Base-by-base conservation (phyloP, 1,140 invertebrate species). In the Potamilus streckersoni region DNA sequence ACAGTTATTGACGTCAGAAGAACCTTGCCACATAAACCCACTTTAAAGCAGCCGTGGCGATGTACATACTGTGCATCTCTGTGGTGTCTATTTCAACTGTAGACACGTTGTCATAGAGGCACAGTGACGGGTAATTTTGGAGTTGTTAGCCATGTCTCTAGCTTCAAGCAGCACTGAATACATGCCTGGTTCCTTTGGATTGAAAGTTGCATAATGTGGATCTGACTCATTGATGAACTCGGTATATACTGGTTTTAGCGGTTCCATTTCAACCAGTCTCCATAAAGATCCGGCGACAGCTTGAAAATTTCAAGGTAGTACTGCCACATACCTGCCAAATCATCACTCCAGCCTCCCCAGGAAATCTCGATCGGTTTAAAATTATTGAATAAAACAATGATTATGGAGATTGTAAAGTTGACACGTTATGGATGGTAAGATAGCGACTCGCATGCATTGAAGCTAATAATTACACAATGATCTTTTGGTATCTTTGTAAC, bases 31-130 rank as follows among this genome's bases (percentile, higher is more conserved):
- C 15, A 17, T 57, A 61, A 73, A 66, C 0, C 61, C 63, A 17
- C 67, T 69, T 0, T 71, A 56, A 16, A 56, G 17, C 49, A 20
- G 71, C 79, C n/a, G 70, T 60, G 8, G 69, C n/a, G 31, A 74
- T 59, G 14, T 73, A 96, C 91, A 84, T 95, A 94, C 70, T 95
- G 94, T 90, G 95, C 93, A 87, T 93, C 93, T 55, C 64, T 3
- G 49, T 49, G 13, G 88, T 27, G 31, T 76, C 96, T 94, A 91
- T 95, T 95, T 91, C 96, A 94, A 90, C 94, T 94, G 94, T 96
- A 12, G 71, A 73, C 17, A 38, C 27, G 55, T 65, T 27, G 20
- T 73, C 71, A 58, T 20, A 70, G 27, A 70, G 20, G 11, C 55
- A 38, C 55, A 70, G 55, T 15, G 49, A 38, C 71, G 20, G 19